These are phyloP conservation scores for Lasioglossum marginatum DNA, from an alignment of 2,888 invertebrate species.

Conservation along the genomic window DNA sequence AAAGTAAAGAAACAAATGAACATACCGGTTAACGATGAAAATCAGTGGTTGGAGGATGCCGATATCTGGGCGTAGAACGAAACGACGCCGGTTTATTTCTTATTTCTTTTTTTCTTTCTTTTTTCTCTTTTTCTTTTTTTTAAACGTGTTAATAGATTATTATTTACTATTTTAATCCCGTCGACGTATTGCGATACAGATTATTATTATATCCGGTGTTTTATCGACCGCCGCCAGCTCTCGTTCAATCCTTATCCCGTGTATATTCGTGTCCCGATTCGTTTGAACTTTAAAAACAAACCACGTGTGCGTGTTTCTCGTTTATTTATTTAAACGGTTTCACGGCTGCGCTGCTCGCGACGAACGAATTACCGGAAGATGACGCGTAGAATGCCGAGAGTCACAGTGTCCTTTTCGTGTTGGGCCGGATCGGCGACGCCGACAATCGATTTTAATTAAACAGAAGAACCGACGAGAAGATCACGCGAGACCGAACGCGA, in stretches of 20 bases:
- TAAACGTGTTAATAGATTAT: constrained; percentile 26
- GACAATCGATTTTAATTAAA: background rate
- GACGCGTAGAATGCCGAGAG: background rate
- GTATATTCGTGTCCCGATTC: background rate
- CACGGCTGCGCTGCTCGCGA: background rate
- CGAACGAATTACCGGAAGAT: background rate
- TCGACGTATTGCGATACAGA: background rate
- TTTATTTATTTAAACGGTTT: background rate
- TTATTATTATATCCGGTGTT: background rate
- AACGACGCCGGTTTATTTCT: constrained; percentile 68
- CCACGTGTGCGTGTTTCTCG: background rate
- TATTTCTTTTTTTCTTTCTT: constrained; percentile 1
- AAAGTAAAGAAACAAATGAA: constrained; percentile 83
- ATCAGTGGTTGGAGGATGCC: constrained; percentile 84
- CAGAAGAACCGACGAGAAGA: background rate
- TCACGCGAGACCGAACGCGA: background rate
- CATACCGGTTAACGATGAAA: constrained; percentile 84
- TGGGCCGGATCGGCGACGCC: background rate
- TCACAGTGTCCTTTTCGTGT: background rate
- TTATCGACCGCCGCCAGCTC: background rate
- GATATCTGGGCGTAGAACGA: constrained; percentile 76
- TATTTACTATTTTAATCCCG: background rate
- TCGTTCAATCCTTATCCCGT: background rate
- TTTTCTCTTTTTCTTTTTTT: background rate
- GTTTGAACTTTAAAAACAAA: background rate